These are phyloP conservation scores for Branchipolynoe longqiensis DNA, from an alignment of 2,888 invertebrate species.

Conservation along the genomic window DNA sequence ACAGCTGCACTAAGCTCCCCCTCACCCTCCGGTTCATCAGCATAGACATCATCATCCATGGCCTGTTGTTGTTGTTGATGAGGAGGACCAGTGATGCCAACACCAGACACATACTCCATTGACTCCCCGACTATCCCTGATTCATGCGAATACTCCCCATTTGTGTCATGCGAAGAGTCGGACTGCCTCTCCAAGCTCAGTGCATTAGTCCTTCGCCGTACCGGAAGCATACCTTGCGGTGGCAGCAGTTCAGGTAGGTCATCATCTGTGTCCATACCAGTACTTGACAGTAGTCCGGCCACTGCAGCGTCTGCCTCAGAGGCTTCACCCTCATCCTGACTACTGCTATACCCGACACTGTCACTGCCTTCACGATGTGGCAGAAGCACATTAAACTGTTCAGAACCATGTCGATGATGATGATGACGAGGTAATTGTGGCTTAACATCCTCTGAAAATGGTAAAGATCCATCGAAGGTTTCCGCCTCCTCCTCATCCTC, in stretches of 20 bases:
- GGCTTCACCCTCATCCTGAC: conserved; percentile 49
- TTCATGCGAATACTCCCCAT: not conserved
- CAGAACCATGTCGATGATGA: not conserved
- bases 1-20: conserved; percentile 39
- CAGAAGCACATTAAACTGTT: not conserved
- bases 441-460: conserved; percentile 1
- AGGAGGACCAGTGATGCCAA: not conserved
- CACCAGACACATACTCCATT: conserved; percentile 31
- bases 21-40: not conserved
- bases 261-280: conserved; percentile 13
- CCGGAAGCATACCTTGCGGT: not conserved
- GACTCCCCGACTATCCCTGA: not conserved
- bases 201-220: not conserved
- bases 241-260: conserved; percentile 32
- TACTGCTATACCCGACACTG: conserved; percentile 3
- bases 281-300: conserved; percentile 37
- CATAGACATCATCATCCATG: too few relatives aligned
- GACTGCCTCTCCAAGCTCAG: not conserved
- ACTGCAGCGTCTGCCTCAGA: conserved; percentile 56
- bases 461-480: conserved; percentile 10
- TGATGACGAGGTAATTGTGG: not conserved
- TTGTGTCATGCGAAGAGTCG: too few relatives aligned
- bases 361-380: not conserved
- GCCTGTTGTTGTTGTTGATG: not conserved
- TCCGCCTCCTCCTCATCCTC: not conserved